Evolutionary conservation across 2,113 vertebrate genomes (phyloP), one percentile per base, ranked within the genome.

Genomic region (Zonotrichia leucophrys): DNA sequence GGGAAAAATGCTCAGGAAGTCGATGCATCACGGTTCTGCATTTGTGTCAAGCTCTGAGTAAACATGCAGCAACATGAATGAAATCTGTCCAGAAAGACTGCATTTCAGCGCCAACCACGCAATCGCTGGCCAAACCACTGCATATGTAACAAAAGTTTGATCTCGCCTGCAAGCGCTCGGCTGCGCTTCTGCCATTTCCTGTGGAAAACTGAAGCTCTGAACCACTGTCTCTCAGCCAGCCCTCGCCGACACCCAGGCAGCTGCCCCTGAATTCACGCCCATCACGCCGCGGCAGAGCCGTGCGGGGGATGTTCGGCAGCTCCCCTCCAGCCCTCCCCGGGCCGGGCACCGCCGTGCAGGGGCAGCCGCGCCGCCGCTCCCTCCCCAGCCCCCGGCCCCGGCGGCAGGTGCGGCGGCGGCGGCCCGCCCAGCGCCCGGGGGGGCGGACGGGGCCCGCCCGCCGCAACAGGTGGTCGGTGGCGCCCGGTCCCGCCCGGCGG

Each of bases 91-190:
- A 98, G 97, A 96, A 97, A 97, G 89, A 83, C 97, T 94, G 96
- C 95, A 92, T 97, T 97, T 97, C 97, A 89, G 95, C 77, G 95
- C 95, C 95, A 94, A 95, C 97, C 95, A 92, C 83, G 90, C 97
- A 97, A 95, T 44, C 97, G 74, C 95, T 14, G 70, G 94, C 97
- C 97, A 97, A 98, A 97, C 97, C 97, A 84, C 98, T 83, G 97
- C 96, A 88, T 94, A 94, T 89, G 92, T 42, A 98, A 93, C 97
- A 96, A 98, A 98, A 98, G 97, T 98, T 98, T 97, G 95, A 96
- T 97, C 97, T 97, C 96, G 94, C 88, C 92, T 83, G 87, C 83
- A 60, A 96, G 91, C 94, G 91, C 97, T 97, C 95, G 80, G 97
- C 97, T 94, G 97, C 96, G 83, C 92, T 94, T 92, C 90, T 97